Conservation (phyloP, 1,140 invertebrate species). For the Megalopta genalis region DNA sequence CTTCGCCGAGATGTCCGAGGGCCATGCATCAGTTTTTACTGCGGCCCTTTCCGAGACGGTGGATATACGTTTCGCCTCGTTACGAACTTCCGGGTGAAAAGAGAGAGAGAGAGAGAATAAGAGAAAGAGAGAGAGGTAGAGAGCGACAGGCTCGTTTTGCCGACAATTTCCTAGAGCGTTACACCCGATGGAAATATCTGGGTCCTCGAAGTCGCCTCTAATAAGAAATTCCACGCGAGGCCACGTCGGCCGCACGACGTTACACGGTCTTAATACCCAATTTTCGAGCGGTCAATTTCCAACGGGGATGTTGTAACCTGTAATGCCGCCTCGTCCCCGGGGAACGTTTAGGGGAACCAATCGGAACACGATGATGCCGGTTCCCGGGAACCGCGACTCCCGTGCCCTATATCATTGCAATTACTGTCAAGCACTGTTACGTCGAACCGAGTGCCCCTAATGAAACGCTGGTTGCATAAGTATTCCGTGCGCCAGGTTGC, state of each 20-base stretch:
- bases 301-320: slow-evolving; percentile 1
- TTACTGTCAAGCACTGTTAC: not conserved
- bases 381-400: not conserved
- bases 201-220: slow-evolving; percentile 5
- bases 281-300: slow-evolving; percentile 40
- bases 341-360: slow-evolving; percentile 14
- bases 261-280: slow-evolving; percentile 40
- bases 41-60: not conserved
- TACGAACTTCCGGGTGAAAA: not conserved
- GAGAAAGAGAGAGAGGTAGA: too few species aligned
- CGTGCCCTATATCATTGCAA: not conserved
- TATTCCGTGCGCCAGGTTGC: not conserved
- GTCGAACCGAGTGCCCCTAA: not conserved
- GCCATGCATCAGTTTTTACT: slow-evolving; percentile 13
- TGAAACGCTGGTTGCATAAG: not conserved
- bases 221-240: slow-evolving; percentile 39
- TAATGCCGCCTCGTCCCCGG: slow-evolving; percentile 4
- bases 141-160: slow-evolving; percentile 16
- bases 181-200: slow-evolving; percentile 31
- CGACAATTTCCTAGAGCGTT: slow-evolving; percentile 25
- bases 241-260: slow-evolving; percentile 14
- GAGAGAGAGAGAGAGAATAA: too few species aligned
- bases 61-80: not conserved
- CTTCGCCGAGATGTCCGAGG: not conserved
- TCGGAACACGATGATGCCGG: not conserved